Base-by-base conservation (phyloP, 2,113 vertebrate genomes). In the Phycodurus eques region DNA sequence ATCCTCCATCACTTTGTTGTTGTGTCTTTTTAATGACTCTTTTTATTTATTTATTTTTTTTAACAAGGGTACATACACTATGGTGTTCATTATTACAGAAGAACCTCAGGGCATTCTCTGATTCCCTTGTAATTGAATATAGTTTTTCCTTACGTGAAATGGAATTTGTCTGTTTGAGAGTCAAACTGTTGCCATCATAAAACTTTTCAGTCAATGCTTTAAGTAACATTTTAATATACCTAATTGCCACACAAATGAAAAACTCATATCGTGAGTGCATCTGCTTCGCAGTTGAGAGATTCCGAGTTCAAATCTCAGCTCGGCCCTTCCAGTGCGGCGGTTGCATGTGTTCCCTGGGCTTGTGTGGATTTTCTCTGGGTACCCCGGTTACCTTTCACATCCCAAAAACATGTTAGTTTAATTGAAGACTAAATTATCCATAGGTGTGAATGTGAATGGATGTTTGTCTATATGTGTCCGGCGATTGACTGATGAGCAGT, bases 1-100 rank as follows among this genome's bases (percentile, higher is more conserved):
- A 81, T 76, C 79, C 69, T 64, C 22, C 42, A 68, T 76, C 67
- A 53, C 61, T 72, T 54, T 66, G 22, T 44, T 60, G 68, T 43
- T 73, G 44, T 69, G 20, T 70, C 10, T 74, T 61, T 72, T 72
- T 60, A 76, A 44, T 72, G 43, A 56, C 31, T 63, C 5, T 13
- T 31, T 35, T 14, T 49, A 27, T 27, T 27, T 27, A 27, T 31
- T 35, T 39, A 1, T 39, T 39, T 39, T 39, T 39, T 39, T 39
- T 39, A 39, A 39, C 35, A 5, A 6, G 35, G 35, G 35, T 27
- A 39, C 35, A 39, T 39, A 39, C 6, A 39, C 4, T 39, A 39
- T 39, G 35, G 62, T 20, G 22, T 67, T 67, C 31, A 33, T 49
- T 49, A 49, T 47, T 12, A 63, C 1, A 33, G 27, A 15, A 3